These are phyloP conservation scores for Callospermophilus lateralis DNA, from an alignment of 2,113 vertebrate genomes.

Conservation along the genomic window DNA sequence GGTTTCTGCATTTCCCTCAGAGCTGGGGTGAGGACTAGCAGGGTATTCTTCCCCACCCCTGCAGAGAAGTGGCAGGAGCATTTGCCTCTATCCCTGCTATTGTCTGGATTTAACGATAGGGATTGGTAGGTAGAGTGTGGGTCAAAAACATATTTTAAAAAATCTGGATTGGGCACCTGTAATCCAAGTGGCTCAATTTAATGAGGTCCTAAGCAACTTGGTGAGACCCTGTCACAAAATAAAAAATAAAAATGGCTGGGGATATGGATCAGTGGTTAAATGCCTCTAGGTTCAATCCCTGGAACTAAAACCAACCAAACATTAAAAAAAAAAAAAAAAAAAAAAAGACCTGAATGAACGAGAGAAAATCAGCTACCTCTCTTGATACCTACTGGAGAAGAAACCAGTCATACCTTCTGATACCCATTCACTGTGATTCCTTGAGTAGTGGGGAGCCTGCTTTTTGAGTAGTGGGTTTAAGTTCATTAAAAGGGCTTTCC, in stretches of 20 bases:
- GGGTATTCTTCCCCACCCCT: no score
- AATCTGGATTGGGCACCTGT: no score
- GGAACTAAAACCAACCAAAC: no score
- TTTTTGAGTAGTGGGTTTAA: constrained; percentile 20
- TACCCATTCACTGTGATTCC: background rate
- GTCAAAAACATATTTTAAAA: background rate
- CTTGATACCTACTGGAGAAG: background rate
- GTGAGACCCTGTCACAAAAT: no score
- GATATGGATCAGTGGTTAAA: no score
- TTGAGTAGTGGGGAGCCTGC: background rate
- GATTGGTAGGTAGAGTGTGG: background rate
- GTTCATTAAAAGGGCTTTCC: constrained; percentile 55
- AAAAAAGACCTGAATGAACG: background rate
- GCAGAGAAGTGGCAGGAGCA: background rate
- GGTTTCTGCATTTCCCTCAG: background rate
- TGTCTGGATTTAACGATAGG: background rate
- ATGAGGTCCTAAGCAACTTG: no score
- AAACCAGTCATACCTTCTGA: background rate
- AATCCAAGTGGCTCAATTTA: no score
- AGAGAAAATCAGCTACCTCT: no score
- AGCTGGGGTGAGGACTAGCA: background rate
- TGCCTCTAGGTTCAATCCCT: no score
- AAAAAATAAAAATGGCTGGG: no score
- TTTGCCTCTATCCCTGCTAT: background rate
- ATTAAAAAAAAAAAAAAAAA: no score